Conservation (phyloP, 2,797 vertebrate species). For the Rhabdophis nuchalis region DNA sequence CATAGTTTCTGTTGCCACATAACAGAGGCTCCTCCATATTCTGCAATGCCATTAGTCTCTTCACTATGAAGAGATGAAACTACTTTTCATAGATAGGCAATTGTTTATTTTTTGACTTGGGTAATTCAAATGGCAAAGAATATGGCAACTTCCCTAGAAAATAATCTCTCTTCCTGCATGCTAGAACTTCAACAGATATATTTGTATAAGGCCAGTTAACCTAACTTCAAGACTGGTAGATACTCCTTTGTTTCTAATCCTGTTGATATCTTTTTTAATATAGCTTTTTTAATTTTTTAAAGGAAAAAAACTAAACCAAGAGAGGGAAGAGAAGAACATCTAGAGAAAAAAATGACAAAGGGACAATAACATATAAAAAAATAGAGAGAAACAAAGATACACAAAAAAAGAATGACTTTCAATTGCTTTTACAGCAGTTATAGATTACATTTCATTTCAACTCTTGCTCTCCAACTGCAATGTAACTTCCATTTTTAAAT, state of each 20-base stretch:
- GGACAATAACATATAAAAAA: neutral
- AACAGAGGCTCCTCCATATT: neutral
- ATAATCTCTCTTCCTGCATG: neutral
- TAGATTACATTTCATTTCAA: neutral
- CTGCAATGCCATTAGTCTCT: neutral
- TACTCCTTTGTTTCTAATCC: conserved; percentile 15
- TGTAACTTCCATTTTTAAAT: neutral
- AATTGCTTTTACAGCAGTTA: neutral
- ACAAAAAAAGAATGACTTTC: neutral
- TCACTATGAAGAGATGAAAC: neutral
- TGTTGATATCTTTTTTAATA: conserved; percentile 10
- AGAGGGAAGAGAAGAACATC: neutral
- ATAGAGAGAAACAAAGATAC: neutral
- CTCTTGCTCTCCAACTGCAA: neutral
- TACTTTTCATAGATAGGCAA: neutral
- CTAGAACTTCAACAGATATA: neutral
- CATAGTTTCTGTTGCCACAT: neutral
- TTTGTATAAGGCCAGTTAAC: neutral
- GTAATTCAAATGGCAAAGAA: neutral
- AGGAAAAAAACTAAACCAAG: neutral
- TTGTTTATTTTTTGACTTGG: neutral
- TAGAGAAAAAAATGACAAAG: neutral
- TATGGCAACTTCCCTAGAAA: neutral
- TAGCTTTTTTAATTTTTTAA: neutral
- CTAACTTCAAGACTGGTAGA: conserved; percentile 15